Conservation (phyloP, 2,797 vertebrate genomes). For the Delichon dasypus region DNA sequence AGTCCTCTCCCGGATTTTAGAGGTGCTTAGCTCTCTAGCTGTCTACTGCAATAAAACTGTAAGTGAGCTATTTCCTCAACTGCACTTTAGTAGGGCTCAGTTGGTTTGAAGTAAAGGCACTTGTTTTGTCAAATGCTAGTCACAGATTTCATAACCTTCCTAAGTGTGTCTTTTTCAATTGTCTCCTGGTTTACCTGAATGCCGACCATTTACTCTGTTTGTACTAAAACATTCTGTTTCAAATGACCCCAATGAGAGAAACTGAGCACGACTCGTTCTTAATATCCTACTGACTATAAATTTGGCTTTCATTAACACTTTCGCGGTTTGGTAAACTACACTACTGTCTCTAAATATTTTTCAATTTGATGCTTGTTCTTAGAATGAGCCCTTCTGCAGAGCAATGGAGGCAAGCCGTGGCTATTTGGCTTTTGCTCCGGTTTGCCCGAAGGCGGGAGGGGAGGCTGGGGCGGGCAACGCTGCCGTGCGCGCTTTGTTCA, state of each 20-base stretch:
- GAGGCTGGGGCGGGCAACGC: neutral
- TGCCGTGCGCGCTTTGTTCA: neutral
- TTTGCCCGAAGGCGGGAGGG: too few species aligned
- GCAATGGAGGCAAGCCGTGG: accelerated
- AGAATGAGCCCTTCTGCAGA: accelerated
- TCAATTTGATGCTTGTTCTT: accelerated
- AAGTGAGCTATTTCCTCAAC: neutral
- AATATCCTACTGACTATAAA: neutral
- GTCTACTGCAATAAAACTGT: neutral
- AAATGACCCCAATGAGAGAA: neutral
- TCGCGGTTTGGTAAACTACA: neutral
- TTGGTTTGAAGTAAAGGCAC: neutral
- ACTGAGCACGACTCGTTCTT: accelerated
- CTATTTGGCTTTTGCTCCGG: neutral
- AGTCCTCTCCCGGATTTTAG: neutral
- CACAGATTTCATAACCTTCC: neutral
- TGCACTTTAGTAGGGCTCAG: neutral
- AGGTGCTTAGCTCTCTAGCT: neutral
- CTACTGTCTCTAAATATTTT: accelerated
- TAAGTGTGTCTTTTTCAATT: accelerated
- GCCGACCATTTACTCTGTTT: neutral
- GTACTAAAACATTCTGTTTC: neutral
- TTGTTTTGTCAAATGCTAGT: neutral
- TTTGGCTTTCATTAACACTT: neutral
- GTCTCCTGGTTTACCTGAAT: neutral